Percentiles rank a stretch among this genome's conserved stretches.
Evolutionary conservation across 2,113 vertebrate species (phyloP).

Genomic region (Ahaetulla prasina): DNA sequence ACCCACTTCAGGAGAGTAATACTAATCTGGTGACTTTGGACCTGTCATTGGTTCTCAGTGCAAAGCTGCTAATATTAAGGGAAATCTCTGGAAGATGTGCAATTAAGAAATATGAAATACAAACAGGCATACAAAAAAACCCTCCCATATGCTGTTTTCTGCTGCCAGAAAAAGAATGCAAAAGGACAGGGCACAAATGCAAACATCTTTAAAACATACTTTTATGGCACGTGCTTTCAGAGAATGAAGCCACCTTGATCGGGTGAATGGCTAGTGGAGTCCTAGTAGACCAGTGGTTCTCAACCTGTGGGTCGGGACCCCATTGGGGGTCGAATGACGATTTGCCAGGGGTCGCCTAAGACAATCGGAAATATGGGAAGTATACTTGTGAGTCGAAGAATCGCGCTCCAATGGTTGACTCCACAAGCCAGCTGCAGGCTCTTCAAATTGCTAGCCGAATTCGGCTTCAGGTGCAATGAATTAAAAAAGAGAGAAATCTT

Average conservation of each 20-base stretch:
- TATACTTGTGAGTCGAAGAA: no score
- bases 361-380: no score
- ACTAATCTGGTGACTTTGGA: not conserved
- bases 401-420: no score
- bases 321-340: no score
- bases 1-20: not conserved
- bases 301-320: no score
- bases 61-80: not conserved
- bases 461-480: no score
- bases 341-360: no score
- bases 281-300: not conserved
- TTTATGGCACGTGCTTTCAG: not conserved
- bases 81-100: not conserved
- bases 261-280: not conserved
- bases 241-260: not conserved
- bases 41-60: not conserved
- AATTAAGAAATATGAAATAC: not conserved
- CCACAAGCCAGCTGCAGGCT: no score
- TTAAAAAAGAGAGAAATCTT: no score
- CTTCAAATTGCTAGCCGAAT: no score
- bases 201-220: not conserved
- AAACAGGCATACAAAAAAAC: not conserved
- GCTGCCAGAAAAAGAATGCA: not conserved
- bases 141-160: not conserved
- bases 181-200: not conserved